phyloP scores from a whole-genome alignment of 2,113 vertebrate genomes.

The Leptobrachium leishanense region DNA sequence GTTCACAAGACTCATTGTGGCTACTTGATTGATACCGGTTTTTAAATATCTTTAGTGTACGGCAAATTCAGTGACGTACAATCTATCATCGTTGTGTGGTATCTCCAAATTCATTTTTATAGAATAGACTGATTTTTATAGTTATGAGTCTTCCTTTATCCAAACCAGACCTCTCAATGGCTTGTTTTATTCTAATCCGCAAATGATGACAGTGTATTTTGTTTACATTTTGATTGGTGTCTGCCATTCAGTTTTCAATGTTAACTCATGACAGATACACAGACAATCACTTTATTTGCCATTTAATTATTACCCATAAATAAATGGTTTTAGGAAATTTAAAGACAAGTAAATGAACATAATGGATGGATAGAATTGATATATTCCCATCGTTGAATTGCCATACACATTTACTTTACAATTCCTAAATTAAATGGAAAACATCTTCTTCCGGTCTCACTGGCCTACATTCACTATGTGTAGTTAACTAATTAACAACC shows the following conservation, averaged over 20 bases:
- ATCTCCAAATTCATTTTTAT: conserved; percentile 52
- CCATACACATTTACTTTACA: background rate
- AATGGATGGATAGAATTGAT: background rate
- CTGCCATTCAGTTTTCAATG: conserved; percentile 6
- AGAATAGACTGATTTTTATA: conserved; percentile 57
- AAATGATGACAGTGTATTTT: conserved; percentile 12
- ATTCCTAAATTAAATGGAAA: too few relatives aligned
- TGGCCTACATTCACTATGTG: too few relatives aligned
- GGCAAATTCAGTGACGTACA: conserved; percentile 19
- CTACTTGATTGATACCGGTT: conserved; percentile 56
- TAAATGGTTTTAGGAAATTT: background rate
- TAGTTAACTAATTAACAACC: too few relatives aligned
- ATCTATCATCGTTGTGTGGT: conserved; percentile 52
- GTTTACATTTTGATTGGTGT: conserved; percentile 21
- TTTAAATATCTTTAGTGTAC: conserved; percentile 3
- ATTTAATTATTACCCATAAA: background rate
- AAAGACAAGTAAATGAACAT: background rate
- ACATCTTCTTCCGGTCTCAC: too few relatives aligned
- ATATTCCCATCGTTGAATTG: background rate
- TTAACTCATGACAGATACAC: conserved; percentile 10
- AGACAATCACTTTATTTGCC: conserved; percentile 33
- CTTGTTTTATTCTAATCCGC: conserved; percentile 51
- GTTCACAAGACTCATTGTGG: conserved; percentile 56
- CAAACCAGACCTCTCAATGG: conserved; percentile 50
- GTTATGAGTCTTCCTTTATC: conserved; percentile 66